phyloP scores from a whole-genome alignment of 2,797 vertebrate genomes.

The Poecilia wingei region DNA sequence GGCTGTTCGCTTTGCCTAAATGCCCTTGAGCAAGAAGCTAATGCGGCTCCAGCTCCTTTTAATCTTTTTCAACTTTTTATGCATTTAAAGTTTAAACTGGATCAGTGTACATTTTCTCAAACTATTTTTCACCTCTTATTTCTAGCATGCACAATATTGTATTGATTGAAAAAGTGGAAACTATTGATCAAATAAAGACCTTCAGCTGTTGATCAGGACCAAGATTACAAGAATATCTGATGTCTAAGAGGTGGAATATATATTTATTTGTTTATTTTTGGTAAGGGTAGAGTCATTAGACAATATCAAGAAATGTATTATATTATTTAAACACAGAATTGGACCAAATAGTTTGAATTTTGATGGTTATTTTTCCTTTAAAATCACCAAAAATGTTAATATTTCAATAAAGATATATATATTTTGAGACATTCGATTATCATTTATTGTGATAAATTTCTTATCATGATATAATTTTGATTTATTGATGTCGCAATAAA shows the following conservation, averaged over 20 bases:
- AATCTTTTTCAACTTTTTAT: background rate
- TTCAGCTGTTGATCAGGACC: background rate
- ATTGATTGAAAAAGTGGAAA: background rate
- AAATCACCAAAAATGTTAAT: background rate
- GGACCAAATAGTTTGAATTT: background rate
- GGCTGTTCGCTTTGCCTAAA: background rate
- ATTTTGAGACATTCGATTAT: too few relatives aligned
- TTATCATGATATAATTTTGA: too few relatives aligned
- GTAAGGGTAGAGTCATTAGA: background rate
- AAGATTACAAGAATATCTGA: background rate
- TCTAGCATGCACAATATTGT: background rate
- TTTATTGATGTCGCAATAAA: too few relatives aligned
- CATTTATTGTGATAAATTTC: too few relatives aligned
- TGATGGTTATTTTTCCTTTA: background rate
- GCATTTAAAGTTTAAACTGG: background rate
- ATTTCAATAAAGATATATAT: background rate
- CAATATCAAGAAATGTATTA: background rate
- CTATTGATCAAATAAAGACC: background rate
- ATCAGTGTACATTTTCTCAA: too few relatives aligned
- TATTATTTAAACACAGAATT: background rate
- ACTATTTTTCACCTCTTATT: background rate
- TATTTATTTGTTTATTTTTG: background rate
- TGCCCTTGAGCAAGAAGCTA: slow-evolving; percentile 9
- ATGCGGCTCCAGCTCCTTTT: slow-evolving; percentile 7
- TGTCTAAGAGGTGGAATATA: background rate